Base-by-base conservation (phyloP, 2,113 vertebrate genomes). In the Athene cunicularia region DNA sequence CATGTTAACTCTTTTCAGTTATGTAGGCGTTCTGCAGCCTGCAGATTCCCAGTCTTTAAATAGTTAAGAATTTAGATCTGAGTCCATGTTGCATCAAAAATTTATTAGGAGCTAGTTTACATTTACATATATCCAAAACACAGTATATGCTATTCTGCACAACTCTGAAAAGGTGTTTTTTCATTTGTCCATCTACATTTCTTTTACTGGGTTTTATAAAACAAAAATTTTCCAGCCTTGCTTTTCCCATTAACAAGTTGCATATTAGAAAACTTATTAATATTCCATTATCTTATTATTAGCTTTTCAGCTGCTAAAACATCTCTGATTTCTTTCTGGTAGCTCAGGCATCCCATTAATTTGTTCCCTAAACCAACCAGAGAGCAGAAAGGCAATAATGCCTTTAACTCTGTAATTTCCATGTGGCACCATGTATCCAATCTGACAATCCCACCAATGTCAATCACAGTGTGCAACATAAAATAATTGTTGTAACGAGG, bases 231-330 rank as follows among this genome's bases (percentile, higher is more conserved):
- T 75, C 14, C 12, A 71, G 21, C 24, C n/a, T 75, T 28, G 59
- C 2, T 92, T 88, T 75, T 89, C 22, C 49, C 56, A 68, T 35
- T 85, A 93, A 13, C 52, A 72, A 66, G 60, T 50, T 80, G 33
- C 60, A 37, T 79, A 76, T 52, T 81, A 95, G 52, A 86, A 92
- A 93, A 26, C 45, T 75, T 91, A 55, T 89, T 87, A 89, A 88
- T 76, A 85, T 88, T 92, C 88, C 68, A 90, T 86, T 94, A 47
- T 62, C 30, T 70, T 88, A 80, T 80, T 94, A 80, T 88, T 93
- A 92, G 67, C 19, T 93, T 94, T 76, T 77, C 77, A 89, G 43
- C 41, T 64, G 80, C 50, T 64, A 85, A 70, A 91, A 60, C 22
- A 83, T 77, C 47, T 95, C 37, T 0, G 0, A 55, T 68, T 95